Percentiles rank a stretch among this genome's conserved stretches.
Evolutionary conservation across 30 jellyfish, hydroid and myxozoan species (phyloP).

Genomic region (Haliclystus octoradiatus): DNA sequence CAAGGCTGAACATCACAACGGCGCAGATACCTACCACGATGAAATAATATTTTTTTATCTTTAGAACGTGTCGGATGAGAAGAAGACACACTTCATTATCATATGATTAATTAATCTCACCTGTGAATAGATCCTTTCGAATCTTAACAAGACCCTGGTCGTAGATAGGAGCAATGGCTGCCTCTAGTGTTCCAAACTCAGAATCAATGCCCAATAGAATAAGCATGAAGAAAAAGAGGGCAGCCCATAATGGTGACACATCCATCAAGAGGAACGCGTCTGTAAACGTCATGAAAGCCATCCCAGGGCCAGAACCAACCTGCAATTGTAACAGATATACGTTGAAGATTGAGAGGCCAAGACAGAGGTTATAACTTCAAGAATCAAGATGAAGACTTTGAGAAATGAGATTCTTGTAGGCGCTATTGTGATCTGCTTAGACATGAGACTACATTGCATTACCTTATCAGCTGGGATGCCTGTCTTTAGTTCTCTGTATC

Average conservation of each 20-base stretch:
- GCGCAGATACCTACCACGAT: constrained; percentile 41
- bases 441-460: no score
- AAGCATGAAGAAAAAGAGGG: constrained; percentile 66
- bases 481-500: constrained; percentile 55
- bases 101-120: no score
- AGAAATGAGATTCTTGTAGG: no score
- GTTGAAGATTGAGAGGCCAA: no score
- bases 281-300: constrained; percentile 81
- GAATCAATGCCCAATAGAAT: constrained; percentile 84
- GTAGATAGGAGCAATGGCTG: constrained; percentile 75
- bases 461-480: constrained; percentile 45
- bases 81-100: no score
- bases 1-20: constrained; percentile 58
- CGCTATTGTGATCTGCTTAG: no score
- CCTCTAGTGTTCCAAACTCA: constrained; percentile 91
- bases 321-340: not conserved
- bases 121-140: constrained; percentile 64
- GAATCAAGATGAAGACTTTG: no score
- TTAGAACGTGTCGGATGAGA: not conserved
- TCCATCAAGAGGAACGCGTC: constrained; percentile 80
- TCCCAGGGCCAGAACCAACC: constrained; percentile 95
- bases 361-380: no score
- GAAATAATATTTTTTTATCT: not conserved
- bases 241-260: constrained; percentile 87
- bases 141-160: constrained; percentile 68